Evolutionary conservation across 2,888 invertebrate species (phyloP), one percentile per base, ranked within the genome.

Genomic region (Melinaea marsaeus): DNA sequence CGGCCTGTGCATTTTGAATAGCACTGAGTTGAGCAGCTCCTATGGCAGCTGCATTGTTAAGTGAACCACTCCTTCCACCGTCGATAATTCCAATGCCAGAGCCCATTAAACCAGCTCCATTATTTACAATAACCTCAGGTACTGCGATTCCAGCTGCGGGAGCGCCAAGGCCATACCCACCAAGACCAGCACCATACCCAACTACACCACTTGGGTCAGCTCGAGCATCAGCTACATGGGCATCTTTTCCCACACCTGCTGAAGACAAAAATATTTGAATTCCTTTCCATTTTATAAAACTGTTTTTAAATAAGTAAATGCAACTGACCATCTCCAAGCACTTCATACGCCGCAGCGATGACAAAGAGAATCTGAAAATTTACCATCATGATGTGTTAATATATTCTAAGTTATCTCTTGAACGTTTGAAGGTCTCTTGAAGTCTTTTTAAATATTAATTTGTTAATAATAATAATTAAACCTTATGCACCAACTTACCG

Each of bases 1-100:
- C 88, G 13, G 90, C 90, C 64, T 89, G 90, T 1, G 90, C 89
- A 74, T 89, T 89, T 66, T 90, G 89, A 66, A 89, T 88, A 48
- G 89, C 88, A 63, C 86, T 88, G 57, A 90, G 84, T 60, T 88
- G 90, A 48, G 90, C 86, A 34, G 88, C 88, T 9, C 89, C 88
- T 2, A 78, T 88, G 4, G 87, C 83, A 2, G 81, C 90, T 4
- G 88, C 89, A 67, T 80, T 85, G 75, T 88, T 89, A 51, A 90
- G 79, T 0, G 85, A 85, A n/a, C 75, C 74, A 3, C 83, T 81
- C 54, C 78, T 79, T 62, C 85, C 85, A 46, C 67, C 67, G 11
- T 55, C 35, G n/a, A 66, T 48, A 11, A 65, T 57, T 37, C 69
- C 64, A 32, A 61, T 65, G 3, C 67, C 69, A 35, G 60, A 61